Evolutionary conservation across 2,797 vertebrate species (phyloP).

Genomic region (Anomalospiza imberbis): DNA sequence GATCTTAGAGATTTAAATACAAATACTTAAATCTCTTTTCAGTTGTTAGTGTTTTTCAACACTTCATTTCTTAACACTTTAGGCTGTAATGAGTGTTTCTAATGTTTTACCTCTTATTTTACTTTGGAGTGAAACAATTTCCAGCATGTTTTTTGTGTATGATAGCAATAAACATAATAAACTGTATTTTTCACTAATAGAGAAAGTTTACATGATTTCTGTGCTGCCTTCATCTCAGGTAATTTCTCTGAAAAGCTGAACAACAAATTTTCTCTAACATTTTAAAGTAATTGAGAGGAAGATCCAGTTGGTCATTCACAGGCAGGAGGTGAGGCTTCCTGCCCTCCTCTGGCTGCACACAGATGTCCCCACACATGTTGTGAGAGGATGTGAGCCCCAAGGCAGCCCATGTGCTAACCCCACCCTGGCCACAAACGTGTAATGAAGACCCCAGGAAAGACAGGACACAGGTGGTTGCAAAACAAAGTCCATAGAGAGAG

Average conservation of each 20-base stretch:
- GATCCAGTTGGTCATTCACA: not conserved
- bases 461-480: not conserved
- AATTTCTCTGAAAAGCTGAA: not conserved
- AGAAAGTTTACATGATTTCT: not conserved
- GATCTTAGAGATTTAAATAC: not conserved
- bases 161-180: not conserved
- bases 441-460: not conserved
- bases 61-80: not conserved
- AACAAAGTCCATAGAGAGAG: not conserved
- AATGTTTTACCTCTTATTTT: not conserved
- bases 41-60: not conserved
- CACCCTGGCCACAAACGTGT: fast-evolving
- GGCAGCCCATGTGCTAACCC: not conserved
- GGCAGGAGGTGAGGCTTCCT: not conserved
- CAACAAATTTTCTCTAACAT: not conserved
- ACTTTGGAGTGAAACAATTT: not conserved
- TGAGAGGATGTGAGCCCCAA: not conserved
- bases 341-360: not conserved
- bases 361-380: too few relatives aligned
- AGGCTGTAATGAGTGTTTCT: not conserved
- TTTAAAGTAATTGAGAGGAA: not conserved
- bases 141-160: not conserved
- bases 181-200: not conserved
- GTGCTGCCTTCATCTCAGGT: too few relatives aligned
- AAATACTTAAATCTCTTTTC: not conserved